A percentile compares a stretch with the other conserved stretches of the same genome.
These are phyloP conservation scores for Saguinus midas DNA, from an alignment of 2,113 vertebrate species.

Conservation along the genomic window DNA sequence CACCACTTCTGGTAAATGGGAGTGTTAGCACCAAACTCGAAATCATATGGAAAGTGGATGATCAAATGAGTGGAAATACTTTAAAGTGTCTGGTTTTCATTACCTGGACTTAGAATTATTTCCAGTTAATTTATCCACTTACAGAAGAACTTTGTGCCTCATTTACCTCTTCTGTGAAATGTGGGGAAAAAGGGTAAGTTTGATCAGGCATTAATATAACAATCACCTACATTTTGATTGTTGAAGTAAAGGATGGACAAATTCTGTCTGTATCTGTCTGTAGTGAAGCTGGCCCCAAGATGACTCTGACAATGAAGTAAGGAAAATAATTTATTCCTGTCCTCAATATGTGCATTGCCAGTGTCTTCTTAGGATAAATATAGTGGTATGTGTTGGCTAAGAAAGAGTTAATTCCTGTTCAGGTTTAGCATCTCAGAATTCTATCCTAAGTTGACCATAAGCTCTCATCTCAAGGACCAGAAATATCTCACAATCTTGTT, in stretches of 20 bases:
- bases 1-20: neutral
- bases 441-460: neutral
- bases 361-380: neutral
- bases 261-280: neutral
- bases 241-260: neutral
- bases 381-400: neutral
- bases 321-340: neutral
- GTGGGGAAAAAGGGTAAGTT: neutral
- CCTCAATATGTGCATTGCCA: rapidly evolving
- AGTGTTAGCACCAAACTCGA: neutral
- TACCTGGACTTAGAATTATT: neutral
- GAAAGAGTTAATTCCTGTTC: slow-evolving; percentile 51
- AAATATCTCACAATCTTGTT: slow-evolving; percentile 60
- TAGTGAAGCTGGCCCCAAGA: neutral
- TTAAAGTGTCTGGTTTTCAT: neutral
- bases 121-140: neutral
- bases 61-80: neutral
- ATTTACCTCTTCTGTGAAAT: slow-evolving; percentile 12
- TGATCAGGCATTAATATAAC: neutral
- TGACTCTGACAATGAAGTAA: neutral
- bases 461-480: neutral
- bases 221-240: neutral
- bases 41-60: neutral
- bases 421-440: neutral
- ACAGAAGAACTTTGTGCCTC: neutral